phyloP scores from a whole-genome alignment of 1,140 invertebrate species.

The Penaeus chinensis region DNA sequence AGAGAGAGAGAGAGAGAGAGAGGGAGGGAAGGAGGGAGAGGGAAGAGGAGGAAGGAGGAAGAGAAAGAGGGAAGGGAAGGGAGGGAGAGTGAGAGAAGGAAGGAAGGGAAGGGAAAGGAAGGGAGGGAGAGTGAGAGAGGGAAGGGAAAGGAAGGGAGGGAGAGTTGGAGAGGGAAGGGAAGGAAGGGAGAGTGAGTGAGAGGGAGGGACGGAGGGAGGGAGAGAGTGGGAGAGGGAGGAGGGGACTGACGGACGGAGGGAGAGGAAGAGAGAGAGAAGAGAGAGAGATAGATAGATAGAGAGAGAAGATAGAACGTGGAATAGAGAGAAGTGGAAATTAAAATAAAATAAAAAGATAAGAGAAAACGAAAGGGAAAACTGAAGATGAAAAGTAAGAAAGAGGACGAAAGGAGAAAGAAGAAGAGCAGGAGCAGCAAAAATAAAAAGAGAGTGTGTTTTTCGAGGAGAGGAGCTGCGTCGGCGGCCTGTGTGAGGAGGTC shows the following conservation, averaged over 20 bases:
- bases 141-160: background rate
- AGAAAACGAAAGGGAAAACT: background rate
- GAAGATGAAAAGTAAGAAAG: background rate
- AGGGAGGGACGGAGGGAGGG: background rate
- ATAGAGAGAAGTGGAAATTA: slow-evolving; percentile 8
- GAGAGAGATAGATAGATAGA: background rate
- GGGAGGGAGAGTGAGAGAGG: background rate
- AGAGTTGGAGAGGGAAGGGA: background rate
- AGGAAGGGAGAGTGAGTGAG: background rate
- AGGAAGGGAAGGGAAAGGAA: background rate
- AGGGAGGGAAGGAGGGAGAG: background rate
- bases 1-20: background rate
- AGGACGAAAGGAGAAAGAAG: background rate
- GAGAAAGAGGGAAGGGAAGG: background rate
- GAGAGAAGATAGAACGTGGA: background rate
- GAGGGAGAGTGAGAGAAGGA: background rate
- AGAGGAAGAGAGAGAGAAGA: background rate
- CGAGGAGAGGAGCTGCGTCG: too few species aligned
- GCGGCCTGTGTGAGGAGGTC: background rate
- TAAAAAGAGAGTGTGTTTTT: background rate
- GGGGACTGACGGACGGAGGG: background rate
- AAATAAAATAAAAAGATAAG: background rate
- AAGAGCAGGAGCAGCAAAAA: background rate
- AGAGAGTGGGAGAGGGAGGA: background rate
- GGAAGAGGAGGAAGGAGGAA: background rate